Conservation (phyloP, 2,113 vertebrate genomes). For the Steatornis caripensis region DNA sequence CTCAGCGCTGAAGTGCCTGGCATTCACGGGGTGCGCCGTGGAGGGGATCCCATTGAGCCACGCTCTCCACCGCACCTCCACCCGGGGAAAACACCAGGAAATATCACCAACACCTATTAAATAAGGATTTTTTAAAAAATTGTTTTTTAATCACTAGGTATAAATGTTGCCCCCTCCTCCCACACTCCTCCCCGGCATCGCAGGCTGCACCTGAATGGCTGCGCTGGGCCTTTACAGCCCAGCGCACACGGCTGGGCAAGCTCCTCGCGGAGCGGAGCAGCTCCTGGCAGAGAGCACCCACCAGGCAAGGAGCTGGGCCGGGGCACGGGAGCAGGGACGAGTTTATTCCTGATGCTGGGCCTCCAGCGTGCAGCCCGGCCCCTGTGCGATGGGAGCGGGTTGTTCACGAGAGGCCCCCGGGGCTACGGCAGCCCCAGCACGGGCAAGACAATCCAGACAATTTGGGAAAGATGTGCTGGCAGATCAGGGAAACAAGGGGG, state of each 20-base stretch:
- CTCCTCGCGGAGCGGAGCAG: background rate
- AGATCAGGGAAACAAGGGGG: background rate
- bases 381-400: background rate
- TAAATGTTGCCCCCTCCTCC: background rate
- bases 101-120: background rate
- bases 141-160: background rate
- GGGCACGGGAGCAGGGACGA: background rate
- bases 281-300: background rate
- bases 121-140: rapidly evolving
- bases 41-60: no score
- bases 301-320: background rate
- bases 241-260: background rate
- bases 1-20: no score
- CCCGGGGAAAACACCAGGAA: background rate
- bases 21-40: background rate
- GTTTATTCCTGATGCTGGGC: background rate
- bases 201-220: background rate
- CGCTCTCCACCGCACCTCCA: rapidly evolving
- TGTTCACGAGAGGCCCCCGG: rapidly evolving
- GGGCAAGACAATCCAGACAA: background rate
- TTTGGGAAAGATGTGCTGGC: background rate
- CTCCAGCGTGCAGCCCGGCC: background rate
- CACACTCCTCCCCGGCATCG: background rate
- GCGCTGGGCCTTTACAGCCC: no score
- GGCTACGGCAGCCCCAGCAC: rapidly evolving